phyloP scores from a whole-genome alignment of 2,888 invertebrate species.

The Polydrusus tereticollis region DNA sequence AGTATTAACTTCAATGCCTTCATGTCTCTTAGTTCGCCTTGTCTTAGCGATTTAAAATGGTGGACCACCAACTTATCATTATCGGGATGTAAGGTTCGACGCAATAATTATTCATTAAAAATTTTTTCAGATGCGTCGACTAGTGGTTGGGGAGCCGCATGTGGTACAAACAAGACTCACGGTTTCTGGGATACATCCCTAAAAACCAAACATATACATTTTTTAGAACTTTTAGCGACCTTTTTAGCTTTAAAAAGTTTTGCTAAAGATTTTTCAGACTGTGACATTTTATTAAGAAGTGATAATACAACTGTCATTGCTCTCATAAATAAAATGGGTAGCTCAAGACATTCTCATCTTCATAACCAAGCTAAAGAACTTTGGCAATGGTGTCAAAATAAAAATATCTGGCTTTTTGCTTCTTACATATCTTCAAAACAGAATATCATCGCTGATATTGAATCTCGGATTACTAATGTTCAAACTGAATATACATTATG shows the following conservation, averaged over 20 bases:
- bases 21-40: neutral
- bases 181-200: neutral
- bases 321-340: neutral
- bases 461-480: neutral
- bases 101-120: neutral
- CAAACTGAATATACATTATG: conserved; percentile 1
- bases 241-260: conserved; percentile 3
- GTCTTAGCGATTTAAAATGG: neutral
- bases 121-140: too few species aligned
- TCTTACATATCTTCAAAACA: conserved; percentile 9
- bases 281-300: neutral
- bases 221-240: neutral
- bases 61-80: neutral
- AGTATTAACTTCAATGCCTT: neutral
- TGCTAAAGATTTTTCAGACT: neutral
- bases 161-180: too few species aligned
- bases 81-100: neutral
- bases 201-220: conserved; percentile 7
- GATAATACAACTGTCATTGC: neutral
- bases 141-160: too few species aligned
- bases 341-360: neutral
- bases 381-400: conserved; percentile 12
- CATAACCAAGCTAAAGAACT: neutral
- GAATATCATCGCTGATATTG: conserved; percentile 5
- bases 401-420: conserved; percentile 19